Evolutionary conservation across 2,113 vertebrate species (phyloP).

Genomic region (Chaenogobius annularis): DNA sequence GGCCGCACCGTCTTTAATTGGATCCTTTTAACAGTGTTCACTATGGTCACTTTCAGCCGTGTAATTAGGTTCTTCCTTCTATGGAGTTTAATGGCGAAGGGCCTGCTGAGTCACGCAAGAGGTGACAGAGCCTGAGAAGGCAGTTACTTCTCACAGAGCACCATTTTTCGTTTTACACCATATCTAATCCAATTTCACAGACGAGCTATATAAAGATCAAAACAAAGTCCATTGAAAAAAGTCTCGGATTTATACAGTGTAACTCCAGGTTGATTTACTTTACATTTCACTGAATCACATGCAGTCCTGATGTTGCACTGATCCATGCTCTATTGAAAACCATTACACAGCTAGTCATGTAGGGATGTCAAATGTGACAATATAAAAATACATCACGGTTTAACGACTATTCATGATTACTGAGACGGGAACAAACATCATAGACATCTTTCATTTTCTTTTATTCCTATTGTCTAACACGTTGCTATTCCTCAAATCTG

Average conservation of each 20-base stretch:
- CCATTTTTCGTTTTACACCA: constrained; percentile 57
- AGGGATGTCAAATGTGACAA: no score
- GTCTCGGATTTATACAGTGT: not conserved
- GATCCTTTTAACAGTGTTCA: constrained; percentile 72
- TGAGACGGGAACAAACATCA: no score
- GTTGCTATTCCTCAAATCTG: no score
- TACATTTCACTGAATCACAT: not conserved
- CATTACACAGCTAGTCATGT: not conserved
- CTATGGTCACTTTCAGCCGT: constrained; percentile 66
- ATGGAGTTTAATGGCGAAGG: constrained; percentile 57
- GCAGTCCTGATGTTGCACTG: not conserved
- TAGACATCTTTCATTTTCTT: no score
- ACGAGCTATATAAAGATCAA: not conserved
- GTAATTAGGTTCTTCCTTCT: constrained; percentile 68
- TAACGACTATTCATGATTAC: no score
- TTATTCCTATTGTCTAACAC: no score
- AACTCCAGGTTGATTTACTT: not conserved
- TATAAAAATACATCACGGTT: no score
- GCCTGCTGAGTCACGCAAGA: constrained; percentile 21
- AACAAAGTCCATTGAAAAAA: not conserved
- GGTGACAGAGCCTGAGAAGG: constrained; percentile 1
- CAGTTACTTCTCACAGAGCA: constrained; percentile 6
- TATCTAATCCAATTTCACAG: constrained; percentile 69
- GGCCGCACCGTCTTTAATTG: constrained; percentile 65
- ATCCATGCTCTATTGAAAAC: not conserved